Conservation (phyloP, 2,113 vertebrate genomes). For the Caranx melampygus region DNA sequence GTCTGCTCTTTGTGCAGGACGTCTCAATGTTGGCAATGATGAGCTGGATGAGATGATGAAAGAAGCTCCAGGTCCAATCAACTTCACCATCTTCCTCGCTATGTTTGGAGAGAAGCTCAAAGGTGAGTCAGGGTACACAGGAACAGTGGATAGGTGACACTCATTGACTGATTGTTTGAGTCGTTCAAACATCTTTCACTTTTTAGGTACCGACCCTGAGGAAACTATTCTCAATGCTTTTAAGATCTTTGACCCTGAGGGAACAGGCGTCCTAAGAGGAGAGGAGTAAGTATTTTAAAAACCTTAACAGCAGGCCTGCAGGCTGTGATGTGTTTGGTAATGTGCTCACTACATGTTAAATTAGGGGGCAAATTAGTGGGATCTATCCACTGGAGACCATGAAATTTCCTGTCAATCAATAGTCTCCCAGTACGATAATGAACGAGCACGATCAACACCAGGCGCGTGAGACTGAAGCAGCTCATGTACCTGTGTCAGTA, state of each 20-base stretch:
- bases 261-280: conserved; percentile 89
- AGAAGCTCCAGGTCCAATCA: conserved; percentile 90
- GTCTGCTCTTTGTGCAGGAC: conserved; percentile 78
- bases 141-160: not conserved
- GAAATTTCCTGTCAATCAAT: too few relatives aligned
- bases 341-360: too few relatives aligned
- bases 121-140: conserved; percentile 78
- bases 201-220: conserved; percentile 90
- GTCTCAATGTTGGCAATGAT: conserved; percentile 91
- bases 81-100: conserved; percentile 91
- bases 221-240: conserved; percentile 93
- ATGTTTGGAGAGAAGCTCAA: conserved; percentile 96
- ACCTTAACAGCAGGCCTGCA: not conserved
- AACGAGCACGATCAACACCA: too few relatives aligned
- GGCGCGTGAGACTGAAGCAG: too few relatives aligned
- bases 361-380: too few relatives aligned
- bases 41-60: conserved; percentile 93
- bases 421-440: too few relatives aligned
- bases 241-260: conserved; percentile 92
- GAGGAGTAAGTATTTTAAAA: conserved; percentile 86
- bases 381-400: too few relatives aligned
- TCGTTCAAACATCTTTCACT: conserved; percentile 17
- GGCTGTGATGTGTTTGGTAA: not conserved
- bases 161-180: not conserved
- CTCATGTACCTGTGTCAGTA: too few relatives aligned